Base-by-base conservation (phyloP, 2,888 invertebrate species). In the Chymomyza fuscimana region DNA sequence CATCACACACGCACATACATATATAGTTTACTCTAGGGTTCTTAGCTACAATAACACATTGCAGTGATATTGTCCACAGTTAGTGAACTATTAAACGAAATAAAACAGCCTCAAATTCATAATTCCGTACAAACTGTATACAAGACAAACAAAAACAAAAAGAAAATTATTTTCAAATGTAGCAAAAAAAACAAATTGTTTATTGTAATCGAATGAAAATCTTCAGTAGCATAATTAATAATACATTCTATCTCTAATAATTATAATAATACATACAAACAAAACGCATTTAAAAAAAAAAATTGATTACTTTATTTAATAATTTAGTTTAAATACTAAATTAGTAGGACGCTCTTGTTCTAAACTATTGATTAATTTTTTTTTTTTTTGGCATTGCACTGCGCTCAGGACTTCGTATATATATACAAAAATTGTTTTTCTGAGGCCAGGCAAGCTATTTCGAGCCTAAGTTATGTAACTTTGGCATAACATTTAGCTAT, bases 161-260 rank as follows among this genome's bases (percentile, higher is more conserved):
- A 25, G 25, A 59, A 59, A 59, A 15, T 29, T 25, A n/a, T 58
- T 58, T 54, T n/a, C 54, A 32, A 60, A 15, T 32, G n/a, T 36
- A 32, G 72, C 36, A 22, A 62, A 51, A 64, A 59, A 19, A 67
- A 70, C 7, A 63, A 32, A 32, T 32, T 77, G 40, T 46, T 82
- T 63, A 87, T 78, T 76, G 80, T 77, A 68, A 77, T 79, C 81
- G 73, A 87, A 87, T 87, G 77, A 69, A 77, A 87, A 80, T 79
- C 77, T 79, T 74, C 69, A 80, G 86, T 87, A 81, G 87, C 67
- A 67, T 74, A 82, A 82, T 76, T 82, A 82, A 71, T 40, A 71
- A 71, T 65, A 82, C 79, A 77, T 86, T 19, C 19, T 19, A 19
- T 19, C 19, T 19, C 19, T 19, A 19, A 80, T 59, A 76, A 74